These are phyloP conservation scores for Pantala flavescens DNA, from an alignment of 1,140 invertebrate genomes.

Conservation along the genomic window DNA sequence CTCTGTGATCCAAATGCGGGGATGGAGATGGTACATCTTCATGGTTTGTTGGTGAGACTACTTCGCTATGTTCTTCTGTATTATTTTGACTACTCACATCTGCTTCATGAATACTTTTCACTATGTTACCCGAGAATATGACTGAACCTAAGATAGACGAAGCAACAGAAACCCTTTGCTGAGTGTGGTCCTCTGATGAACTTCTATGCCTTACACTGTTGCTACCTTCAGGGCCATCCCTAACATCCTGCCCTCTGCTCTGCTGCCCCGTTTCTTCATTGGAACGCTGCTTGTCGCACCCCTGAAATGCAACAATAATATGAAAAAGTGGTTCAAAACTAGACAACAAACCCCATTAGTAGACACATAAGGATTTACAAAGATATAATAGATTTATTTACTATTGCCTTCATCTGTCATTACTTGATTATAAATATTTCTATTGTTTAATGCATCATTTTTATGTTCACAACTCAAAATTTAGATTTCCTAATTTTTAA, in stretches of 20 bases:
- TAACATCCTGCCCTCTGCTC: not conserved
- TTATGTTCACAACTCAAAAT: too few species aligned
- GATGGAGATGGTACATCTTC: not conserved
- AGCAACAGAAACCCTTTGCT: constrained; percentile 18
- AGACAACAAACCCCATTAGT: too few species aligned
- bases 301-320: not conserved
- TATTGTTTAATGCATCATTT: too few species aligned
- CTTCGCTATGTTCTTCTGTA: not conserved
- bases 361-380: too few species aligned
- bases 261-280: not conserved
- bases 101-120: constrained; percentile 18
- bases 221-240: not conserved
- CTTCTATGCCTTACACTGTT: not conserved
- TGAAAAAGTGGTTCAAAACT: too few species aligned
- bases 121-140: constrained; percentile 26
- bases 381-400: too few species aligned
- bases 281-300: not conserved
- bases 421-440: too few species aligned
- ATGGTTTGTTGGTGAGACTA: not conserved
- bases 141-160: constrained; percentile 24
- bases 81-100: not conserved
- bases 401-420: too few species aligned
- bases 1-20: not conserved
- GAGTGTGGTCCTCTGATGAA: not conserved
- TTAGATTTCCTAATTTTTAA: too few species aligned